phyloP scores from a whole-genome alignment of 2,888 invertebrate species.

The Leptinotarsa haldemani region DNA sequence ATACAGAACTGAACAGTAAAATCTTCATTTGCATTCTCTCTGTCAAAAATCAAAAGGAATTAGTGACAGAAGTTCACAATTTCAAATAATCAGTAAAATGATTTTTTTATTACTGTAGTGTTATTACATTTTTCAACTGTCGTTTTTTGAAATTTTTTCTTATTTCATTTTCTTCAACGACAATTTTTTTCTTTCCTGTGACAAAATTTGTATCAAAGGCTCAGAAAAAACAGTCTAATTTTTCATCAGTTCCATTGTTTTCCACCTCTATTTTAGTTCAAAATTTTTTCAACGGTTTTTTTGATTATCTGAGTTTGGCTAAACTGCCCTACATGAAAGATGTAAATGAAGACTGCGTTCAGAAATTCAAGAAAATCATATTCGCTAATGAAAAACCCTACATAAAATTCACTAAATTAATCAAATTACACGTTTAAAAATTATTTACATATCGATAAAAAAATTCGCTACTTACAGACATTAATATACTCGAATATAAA shows the following conservation, averaged over 20 bases:
- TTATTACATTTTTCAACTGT: too few relatives aligned
- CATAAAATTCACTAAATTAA: constrained; percentile 44
- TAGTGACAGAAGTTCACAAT: background rate
- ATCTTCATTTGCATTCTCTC: background rate
- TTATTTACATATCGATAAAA: constrained; percentile 48
- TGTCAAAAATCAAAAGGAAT: background rate
- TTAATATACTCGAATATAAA: constrained; percentile 53
- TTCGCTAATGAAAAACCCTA: constrained; percentile 36
- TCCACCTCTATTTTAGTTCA: too few relatives aligned
- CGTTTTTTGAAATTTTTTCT: too few relatives aligned
- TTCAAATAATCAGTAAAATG: background rate
- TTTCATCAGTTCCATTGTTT: too few relatives aligned
- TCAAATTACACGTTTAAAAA: constrained; percentile 42
- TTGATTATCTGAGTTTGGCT: too few relatives aligned
- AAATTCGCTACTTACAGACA: constrained; percentile 47
- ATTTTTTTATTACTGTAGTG: too few relatives aligned
- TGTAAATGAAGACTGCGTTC: background rate
- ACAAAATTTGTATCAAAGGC: too few relatives aligned
- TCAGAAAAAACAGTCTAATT: too few relatives aligned
- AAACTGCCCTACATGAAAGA: background rate
- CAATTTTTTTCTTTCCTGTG: too few relatives aligned
- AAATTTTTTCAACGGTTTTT: too few relatives aligned
- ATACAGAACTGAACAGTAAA: constrained; percentile 27
- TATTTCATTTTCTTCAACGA: too few relatives aligned
- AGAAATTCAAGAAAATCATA: constrained; percentile 15